Evolutionary conservation across 2,888 invertebrate species (phyloP), one percentile per base, ranked within the genome.

Genomic region (Cybosia mesomella): DNA sequence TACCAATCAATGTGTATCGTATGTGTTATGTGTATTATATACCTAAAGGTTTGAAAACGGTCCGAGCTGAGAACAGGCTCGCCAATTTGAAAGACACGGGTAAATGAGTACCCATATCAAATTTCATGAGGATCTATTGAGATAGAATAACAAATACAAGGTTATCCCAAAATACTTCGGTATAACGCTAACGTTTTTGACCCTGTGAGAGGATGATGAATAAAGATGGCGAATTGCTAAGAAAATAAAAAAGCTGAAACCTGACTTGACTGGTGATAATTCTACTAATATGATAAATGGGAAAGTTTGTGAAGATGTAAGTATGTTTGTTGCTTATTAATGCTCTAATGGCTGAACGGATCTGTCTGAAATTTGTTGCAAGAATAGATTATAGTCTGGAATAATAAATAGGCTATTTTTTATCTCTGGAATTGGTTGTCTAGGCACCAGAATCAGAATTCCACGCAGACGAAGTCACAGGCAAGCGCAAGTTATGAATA

Each of bases 81-180:
- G 21, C 28, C 28, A 62, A 61, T 62, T 62, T 49, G 32, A 32
- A 15, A 32, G 61, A 62, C 21, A 62, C 2, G 49, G 61, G 49
- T 62, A 49, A 32, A 49, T 21, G 28, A 8, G 18, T 32, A 53
- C 53, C 32, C 32, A 8, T n/a, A 62, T 62, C 28, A 28, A 61
- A 61, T 61, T 59, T 39, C 28, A n/a, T 49, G 49, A 28, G 28
- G 24, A 28, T 28, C 43, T 32, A 62, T 21, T 10, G n/a, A 21
- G 49, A 49, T 49, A 21, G 32, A n/a, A 32, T 21, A 28, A 32
- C 43, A 49, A 11, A 24, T 49, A 49, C 28, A 28, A 61, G 49
- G 28, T n/a, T 49, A 28, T 49, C 28, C 49, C n/a, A 21, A 60
- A 43, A 60, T 61, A 61, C 11, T 49, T 61, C 11, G 43, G 43